Evolutionary conservation across 35 echinoderm and acorn worm species (phyloP).

Genomic region (Holothuria glaberrima): DNA sequence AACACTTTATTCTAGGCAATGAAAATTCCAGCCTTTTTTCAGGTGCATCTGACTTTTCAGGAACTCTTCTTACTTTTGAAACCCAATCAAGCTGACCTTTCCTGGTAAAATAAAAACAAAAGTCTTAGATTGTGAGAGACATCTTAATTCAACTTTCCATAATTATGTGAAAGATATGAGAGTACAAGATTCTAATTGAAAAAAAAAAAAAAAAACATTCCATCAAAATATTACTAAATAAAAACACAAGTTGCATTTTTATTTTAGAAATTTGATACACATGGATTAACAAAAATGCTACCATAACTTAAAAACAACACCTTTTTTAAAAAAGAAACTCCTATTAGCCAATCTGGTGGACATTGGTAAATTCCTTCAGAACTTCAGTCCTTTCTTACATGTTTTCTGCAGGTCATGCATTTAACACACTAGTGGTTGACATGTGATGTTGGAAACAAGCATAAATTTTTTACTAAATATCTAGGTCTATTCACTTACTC

Average conservation of each 20-base stretch:
- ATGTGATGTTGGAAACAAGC: background rate
- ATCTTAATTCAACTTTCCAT: background rate
- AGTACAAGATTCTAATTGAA: background rate
- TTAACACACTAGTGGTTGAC: background rate
- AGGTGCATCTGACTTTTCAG: conserved; percentile 42
- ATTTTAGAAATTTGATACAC: no score
- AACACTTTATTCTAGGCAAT: conserved; percentile 72
- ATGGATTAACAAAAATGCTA: no score
- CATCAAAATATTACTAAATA: background rate
- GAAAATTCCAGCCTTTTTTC: conserved; percentile 60
- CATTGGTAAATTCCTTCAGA: no score
- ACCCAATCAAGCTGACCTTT: conserved; percentile 83
- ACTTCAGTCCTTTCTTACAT: no score
- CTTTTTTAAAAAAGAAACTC: no score
- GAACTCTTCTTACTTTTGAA: conserved; percentile 77
- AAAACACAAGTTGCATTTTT: background rate
- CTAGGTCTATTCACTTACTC: conserved; percentile 32
- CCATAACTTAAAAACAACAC: no score
- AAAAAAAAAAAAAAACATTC: background rate
- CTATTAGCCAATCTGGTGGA: no score
- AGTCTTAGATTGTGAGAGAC: background rate
- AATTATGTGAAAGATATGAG: background rate
- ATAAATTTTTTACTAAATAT: conserved; percentile 3
- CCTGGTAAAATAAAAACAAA: conserved; percentile 46
- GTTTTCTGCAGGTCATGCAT: no score